These are phyloP conservation scores for Caerostris darwini DNA, from an alignment of 1,140 invertebrate genomes.

Conservation along the genomic window DNA sequence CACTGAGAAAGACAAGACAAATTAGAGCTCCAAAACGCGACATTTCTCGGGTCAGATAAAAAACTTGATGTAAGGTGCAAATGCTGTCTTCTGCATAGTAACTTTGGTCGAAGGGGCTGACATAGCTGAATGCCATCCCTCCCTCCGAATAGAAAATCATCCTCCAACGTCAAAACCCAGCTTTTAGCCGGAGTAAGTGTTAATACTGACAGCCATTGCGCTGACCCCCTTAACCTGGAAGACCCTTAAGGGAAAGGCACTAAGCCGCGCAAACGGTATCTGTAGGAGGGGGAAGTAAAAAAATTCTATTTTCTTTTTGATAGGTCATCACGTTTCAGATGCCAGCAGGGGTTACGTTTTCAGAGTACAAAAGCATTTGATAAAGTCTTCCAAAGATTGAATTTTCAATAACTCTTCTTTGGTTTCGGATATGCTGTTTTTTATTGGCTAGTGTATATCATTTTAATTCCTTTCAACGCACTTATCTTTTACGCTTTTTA, in stretches of 20 bases:
- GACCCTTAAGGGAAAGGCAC: conserved; percentile 9
- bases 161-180: conserved; percentile 10
- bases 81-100: conserved; percentile 8
- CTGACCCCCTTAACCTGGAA: conserved; percentile 68
- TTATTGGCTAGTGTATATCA: too few relatives aligned
- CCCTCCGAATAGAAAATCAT: neutral
- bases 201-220: conserved; percentile 66
- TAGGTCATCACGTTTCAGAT: conserved; percentile 17
- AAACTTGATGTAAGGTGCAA: conserved; percentile 2
- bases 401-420: too few relatives aligned
- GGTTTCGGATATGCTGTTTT: too few relatives aligned
- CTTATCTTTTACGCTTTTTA: too few relatives aligned
- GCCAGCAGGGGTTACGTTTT: neutral
- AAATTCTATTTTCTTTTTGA: conserved; percentile 35
- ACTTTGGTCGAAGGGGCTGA: conserved; percentile 37
- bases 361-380: neutral
- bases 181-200: conserved; percentile 74
- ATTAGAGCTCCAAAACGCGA: conserved; percentile 26
- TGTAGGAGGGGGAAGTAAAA: conserved; percentile 8
- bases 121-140: conserved; percentile 19
- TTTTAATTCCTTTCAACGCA: too few relatives aligned
- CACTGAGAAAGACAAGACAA: neutral
- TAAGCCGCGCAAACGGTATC: neutral
- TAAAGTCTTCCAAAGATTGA: neutral
- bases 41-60: conserved; percentile 21